phyloP scores from a whole-genome alignment of 2,888 invertebrate genomes.

The Noctua janthe region DNA sequence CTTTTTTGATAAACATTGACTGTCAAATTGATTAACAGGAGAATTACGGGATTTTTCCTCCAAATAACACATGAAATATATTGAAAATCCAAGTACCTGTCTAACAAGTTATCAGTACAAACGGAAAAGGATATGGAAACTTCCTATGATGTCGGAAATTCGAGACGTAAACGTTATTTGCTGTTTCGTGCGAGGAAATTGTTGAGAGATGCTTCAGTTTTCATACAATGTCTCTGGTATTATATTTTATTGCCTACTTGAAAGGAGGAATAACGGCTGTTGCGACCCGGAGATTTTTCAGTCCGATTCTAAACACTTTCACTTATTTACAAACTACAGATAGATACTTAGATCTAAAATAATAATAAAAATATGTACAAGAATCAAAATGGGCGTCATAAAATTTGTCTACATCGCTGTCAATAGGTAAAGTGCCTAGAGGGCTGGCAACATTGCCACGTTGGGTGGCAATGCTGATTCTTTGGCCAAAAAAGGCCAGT shows the following conservation, averaged over 20 bases:
- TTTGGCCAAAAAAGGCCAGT: too few relatives aligned
- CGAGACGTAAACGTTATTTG: conserved; percentile 51
- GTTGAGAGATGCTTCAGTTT: conserved; percentile 48
- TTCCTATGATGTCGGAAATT: conserved; percentile 55
- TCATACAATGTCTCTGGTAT: conserved; percentile 29
- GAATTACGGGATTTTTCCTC: not conserved
- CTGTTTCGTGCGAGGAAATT: conserved; percentile 50
- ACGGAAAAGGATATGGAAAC: conserved; percentile 49
- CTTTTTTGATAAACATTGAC: not conserved
- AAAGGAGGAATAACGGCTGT: not conserved
- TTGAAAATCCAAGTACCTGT: conserved; percentile 9
- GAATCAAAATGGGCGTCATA: too few relatives aligned
- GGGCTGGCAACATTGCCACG: too few relatives aligned
- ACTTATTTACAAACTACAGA: too few relatives aligned
- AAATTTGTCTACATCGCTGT: too few relatives aligned
- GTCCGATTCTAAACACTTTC: not conserved
- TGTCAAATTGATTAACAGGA: not conserved
- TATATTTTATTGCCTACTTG: conserved; percentile 40
- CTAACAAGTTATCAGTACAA: conserved; percentile 32
- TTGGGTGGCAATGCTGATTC: too few relatives aligned
- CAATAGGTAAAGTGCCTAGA: too few relatives aligned
- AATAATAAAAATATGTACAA: too few relatives aligned
- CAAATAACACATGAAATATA: conserved; percentile 15
- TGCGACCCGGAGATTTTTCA: not conserved
- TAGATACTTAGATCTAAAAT: too few relatives aligned